These are phyloP conservation scores for Pitta sordida DNA, from an alignment of 2,113 vertebrate genomes.

Conservation along the genomic window DNA sequence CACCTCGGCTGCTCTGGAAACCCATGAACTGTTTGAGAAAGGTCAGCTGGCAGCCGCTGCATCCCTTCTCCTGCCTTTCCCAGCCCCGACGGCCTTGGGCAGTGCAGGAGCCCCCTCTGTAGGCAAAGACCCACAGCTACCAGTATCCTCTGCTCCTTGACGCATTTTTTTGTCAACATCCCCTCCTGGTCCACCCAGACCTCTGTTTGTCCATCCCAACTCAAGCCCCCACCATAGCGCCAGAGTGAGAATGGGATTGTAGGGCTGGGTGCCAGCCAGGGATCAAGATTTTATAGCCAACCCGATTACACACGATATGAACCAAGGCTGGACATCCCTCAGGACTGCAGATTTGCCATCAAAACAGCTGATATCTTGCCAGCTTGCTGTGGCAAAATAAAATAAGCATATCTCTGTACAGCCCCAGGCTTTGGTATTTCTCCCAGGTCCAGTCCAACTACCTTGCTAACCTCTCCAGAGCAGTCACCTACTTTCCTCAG, in stretches of 20 bases:
- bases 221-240: fast-evolving
- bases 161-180: background rate
- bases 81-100: background rate
- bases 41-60: constrained; percentile 76
- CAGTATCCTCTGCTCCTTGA: background rate
- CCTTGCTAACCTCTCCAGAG: background rate
- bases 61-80: constrained; percentile 24
- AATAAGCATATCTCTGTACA: background rate
- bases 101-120: constrained; percentile 77
- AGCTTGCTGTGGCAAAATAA: background rate
- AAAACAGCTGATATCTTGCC: background rate
- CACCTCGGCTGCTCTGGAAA: constrained; percentile 81
- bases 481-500: background rate
- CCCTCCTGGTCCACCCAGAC: background rate
- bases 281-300: background rate
- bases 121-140: constrained; percentile 22
- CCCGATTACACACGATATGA: fast-evolving
- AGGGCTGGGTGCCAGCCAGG: fast-evolving
- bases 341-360: background rate
- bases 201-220: background rate
- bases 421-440: background rate
- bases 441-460: background rate
- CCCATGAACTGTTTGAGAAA: constrained; percentile 78
- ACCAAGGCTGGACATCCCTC: background rate
- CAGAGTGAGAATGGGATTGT: fast-evolving